A percentile compares a stretch with the other conserved stretches of the same genome.
These are phyloP conservation scores for Terrapene triunguis DNA, from an alignment of 2,113 vertebrate species.

Conservation along the genomic window DNA sequence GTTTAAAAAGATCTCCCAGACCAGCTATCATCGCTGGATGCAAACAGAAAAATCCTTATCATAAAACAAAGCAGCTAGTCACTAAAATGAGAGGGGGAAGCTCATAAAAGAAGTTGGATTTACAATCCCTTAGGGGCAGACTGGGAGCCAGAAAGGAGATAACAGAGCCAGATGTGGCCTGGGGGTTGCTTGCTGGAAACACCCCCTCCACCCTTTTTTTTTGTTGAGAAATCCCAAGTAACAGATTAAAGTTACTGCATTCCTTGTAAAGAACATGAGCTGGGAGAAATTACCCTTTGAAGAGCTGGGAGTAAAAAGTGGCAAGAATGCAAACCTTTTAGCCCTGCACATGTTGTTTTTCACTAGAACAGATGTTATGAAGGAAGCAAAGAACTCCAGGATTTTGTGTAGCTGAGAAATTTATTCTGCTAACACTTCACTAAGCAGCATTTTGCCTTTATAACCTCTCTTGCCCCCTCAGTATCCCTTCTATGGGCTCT, in stretches of 20 bases:
- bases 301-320: neutral
- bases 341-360: neutral
- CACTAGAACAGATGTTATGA: neutral
- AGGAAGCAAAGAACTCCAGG: neutral
- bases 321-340: neutral
- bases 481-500: neutral
- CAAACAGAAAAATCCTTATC: slow-evolving; percentile 9
- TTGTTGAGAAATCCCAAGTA: slow-evolving; percentile 16
- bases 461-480: neutral
- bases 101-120: slow-evolving; percentile 7
- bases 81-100: slow-evolving; percentile 25
- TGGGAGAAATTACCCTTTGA: neutral
- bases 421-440: neutral
- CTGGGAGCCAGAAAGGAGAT: slow-evolving; percentile 44
- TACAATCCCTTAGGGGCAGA: slow-evolving; percentile 11
- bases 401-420: neutral
- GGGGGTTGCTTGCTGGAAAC: neutral
- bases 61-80: neutral
- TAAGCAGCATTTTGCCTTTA: neutral
- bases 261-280: neutral
- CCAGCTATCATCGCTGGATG: neutral
- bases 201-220: neutral
- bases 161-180: slow-evolving; percentile 41
- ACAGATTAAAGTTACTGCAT: neutral
- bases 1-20: slow-evolving; percentile 41